Conservation (phyloP, 2,888 invertebrate species). For the Drosophila seclusa region DNA sequence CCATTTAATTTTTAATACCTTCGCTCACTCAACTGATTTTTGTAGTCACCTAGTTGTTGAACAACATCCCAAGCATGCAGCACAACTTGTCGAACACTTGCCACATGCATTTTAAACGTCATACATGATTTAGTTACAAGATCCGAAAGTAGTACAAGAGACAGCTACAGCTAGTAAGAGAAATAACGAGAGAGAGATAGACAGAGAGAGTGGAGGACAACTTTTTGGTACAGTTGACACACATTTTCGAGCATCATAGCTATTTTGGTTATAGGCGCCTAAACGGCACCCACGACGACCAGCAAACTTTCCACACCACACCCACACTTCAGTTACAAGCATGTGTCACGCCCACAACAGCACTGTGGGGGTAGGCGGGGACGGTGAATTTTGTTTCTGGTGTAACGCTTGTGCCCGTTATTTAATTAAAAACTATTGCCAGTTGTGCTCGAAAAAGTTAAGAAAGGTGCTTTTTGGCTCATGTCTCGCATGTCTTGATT, state of each 20-base stretch:
- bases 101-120: slow-evolving; percentile 67
- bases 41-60: slow-evolving; percentile 6
- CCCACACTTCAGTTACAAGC: slow-evolving; percentile 29
- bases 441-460: slow-evolving; percentile 48
- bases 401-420: slow-evolving; percentile 52
- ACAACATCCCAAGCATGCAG: slow-evolving; percentile 15
- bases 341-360: slow-evolving; percentile 41
- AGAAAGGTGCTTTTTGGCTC: slow-evolving; percentile 37
- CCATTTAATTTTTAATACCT: not conserved
- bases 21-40: not conserved
- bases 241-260: slow-evolving; percentile 30
- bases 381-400: slow-evolving; percentile 16
- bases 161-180: not conserved
- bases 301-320: slow-evolving; percentile 57
- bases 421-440: slow-evolving; percentile 73
- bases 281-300: slow-evolving; percentile 49
- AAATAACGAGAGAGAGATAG: not conserved
- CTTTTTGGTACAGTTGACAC: slow-evolving; percentile 57
- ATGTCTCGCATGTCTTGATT: slow-evolving; percentile 60
- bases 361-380: not conserved
- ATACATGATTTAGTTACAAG: slow-evolving; percentile 36
- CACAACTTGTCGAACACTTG: slow-evolving; percentile 32
- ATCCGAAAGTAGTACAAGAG: not conserved
- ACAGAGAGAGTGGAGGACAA: not conserved
- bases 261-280: slow-evolving; percentile 57